Conservation (phyloP, 2,888 invertebrate species). For the Scaptomyza tumidula region DNA sequence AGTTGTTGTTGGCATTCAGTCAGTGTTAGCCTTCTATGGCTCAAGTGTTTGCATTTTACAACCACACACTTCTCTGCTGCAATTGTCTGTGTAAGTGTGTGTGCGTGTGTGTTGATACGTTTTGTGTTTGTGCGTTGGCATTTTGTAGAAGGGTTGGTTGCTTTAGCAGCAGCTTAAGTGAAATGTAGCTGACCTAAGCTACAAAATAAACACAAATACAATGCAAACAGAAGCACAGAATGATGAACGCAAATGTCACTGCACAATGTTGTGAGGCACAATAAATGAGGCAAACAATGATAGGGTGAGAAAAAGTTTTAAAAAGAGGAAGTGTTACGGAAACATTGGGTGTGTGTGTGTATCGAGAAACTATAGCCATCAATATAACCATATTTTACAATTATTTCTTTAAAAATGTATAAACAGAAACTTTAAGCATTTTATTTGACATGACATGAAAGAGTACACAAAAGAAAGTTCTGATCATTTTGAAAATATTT, state of each 20-base stretch:
- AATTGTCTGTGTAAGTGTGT: constrained; percentile 22
- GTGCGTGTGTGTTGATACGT: constrained; percentile 24
- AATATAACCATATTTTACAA: too few relatives aligned
- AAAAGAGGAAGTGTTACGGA: neutral
- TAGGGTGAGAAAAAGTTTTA: neutral
- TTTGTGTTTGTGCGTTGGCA: constrained; percentile 62
- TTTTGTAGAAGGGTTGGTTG: constrained; percentile 58
- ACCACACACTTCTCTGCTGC: constrained; percentile 44
- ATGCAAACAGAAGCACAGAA: constrained; percentile 45
- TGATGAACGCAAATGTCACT: constrained; percentile 57
- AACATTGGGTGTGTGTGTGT: neutral
- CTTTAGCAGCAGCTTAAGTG: constrained; percentile 72
- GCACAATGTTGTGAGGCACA: constrained; percentile 21
- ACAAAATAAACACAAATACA: constrained; percentile 74
- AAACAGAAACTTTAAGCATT: too few relatives aligned
- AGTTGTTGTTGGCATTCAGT: constrained; percentile 53
- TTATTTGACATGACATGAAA: too few relatives aligned
- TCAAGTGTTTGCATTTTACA: constrained; percentile 78
- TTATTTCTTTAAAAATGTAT: too few relatives aligned
- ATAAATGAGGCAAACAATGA: constrained; percentile 8
- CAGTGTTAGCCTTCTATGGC: constrained; percentile 59
- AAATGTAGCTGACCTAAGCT: constrained; percentile 83
- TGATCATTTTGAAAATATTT: too few relatives aligned
- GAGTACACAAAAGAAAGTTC: too few relatives aligned
- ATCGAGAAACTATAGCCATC: too few relatives aligned